These are phyloP conservation scores for Puntigrus tetrazona DNA, from an alignment of 2,113 vertebrate species.

Conservation along the genomic window DNA sequence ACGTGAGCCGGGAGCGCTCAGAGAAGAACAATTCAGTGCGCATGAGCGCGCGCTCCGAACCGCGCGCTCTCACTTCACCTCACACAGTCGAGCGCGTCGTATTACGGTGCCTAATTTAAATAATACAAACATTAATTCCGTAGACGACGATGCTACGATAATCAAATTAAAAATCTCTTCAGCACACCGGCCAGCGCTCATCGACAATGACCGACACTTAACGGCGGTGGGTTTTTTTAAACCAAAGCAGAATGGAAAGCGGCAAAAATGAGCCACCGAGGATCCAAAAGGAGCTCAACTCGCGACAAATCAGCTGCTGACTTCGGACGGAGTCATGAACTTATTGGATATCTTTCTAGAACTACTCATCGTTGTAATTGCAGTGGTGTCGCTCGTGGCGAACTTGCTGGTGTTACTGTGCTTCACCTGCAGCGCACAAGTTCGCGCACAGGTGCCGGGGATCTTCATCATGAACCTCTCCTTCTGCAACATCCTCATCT, in stretches of 20 bases:
- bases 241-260: conserved; percentile 20
- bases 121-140: background rate
- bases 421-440: conserved; percentile 77
- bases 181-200: conserved; percentile 82
- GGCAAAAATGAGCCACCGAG: conserved; percentile 5
- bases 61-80: background rate
- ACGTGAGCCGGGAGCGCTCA: conserved; percentile 61
- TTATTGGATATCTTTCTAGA: conserved; percentile 77
- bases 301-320: conserved; percentile 42
- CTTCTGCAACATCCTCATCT: conserved; percentile 80
- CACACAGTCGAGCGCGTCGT: background rate
- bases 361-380: conserved; percentile 74
- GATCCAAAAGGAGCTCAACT: background rate
- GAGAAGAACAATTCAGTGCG: conserved; percentile 60
- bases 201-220: background rate
- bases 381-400: conserved; percentile 74
- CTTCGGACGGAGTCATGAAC: conserved; percentile 74
- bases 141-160: background rate
- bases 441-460: conserved; percentile 77
- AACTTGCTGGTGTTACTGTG: conserved; percentile 80
- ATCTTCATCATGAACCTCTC: conserved; percentile 79
- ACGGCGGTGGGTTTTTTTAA: background rate
- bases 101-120: background rate
- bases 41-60: conserved; percentile 52
- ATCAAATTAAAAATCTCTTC: conserved; percentile 59